These are phyloP conservation scores for Micrasema longulum DNA, from an alignment of 1,140 invertebrate species.

Conservation along the genomic window DNA sequence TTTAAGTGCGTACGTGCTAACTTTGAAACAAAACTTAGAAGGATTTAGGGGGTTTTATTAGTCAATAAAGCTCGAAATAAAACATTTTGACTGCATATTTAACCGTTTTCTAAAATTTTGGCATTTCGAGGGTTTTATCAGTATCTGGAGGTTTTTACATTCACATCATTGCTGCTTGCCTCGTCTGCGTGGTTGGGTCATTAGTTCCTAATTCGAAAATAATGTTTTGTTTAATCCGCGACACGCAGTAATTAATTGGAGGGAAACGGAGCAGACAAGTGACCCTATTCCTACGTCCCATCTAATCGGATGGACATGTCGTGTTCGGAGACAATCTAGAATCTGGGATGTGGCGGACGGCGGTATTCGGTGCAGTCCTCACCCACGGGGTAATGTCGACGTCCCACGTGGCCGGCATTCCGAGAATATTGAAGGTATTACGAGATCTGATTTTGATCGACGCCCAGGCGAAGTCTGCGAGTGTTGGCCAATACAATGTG, in stretches of 20 bases:
- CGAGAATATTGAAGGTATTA: slow-evolving; percentile 17
- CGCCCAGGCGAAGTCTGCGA: slow-evolving; percentile 12
- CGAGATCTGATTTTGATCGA: slow-evolving; percentile 29
- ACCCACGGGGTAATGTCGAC: slow-evolving; percentile 5
- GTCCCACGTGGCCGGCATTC: slow-evolving; percentile 32
- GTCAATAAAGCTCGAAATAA: too few species aligned
- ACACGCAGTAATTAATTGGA: background rate
- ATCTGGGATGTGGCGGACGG: background rate
- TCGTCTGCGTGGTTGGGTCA: too few species aligned
- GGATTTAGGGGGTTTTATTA: too few species aligned
- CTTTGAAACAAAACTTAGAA: too few species aligned
- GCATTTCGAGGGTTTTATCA: too few species aligned
- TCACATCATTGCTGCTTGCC: too few species aligned
- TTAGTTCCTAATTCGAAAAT: too few species aligned
- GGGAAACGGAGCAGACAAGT: background rate
- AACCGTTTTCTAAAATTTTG: too few species aligned
- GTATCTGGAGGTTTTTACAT: too few species aligned
- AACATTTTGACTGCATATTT: too few species aligned
- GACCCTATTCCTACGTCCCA: background rate
- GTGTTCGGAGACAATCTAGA: slow-evolving; percentile 1
- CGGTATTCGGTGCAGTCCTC: slow-evolving; percentile 23
- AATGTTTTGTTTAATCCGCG: too few species aligned
- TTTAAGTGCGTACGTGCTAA: too few species aligned
- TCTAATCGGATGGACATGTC: background rate
- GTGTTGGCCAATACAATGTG: slow-evolving; percentile 24